Conservation (phyloP, 2,888 invertebrate species). For the Xestia c-nigrum region DNA sequence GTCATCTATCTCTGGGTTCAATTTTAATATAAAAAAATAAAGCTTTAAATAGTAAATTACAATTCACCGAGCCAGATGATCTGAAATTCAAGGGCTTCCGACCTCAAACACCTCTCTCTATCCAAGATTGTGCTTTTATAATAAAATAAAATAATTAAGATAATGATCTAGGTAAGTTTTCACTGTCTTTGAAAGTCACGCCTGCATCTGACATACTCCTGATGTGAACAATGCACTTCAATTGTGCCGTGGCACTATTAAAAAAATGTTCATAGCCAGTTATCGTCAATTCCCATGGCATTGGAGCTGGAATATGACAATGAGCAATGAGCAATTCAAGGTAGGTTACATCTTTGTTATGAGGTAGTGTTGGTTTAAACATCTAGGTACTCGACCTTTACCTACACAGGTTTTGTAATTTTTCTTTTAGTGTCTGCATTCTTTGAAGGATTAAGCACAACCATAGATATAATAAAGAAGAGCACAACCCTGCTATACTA, state of each 20-base stretch:
- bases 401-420: neutral
- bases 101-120: too few species aligned
- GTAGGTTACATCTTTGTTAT: slow-evolving; percentile 2
- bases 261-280: neutral
- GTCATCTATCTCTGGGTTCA: too few species aligned
- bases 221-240: neutral
- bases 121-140: too few species aligned
- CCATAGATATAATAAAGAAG: too few species aligned
- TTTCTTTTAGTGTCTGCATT: neutral
- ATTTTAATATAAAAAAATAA: neutral
- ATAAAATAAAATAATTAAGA: too few species aligned
- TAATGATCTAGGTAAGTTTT: too few species aligned
- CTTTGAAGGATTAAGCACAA: neutral
- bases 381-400: neutral
- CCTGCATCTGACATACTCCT: neutral
- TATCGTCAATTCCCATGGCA: slow-evolving; percentile 20
- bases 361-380: neutral
- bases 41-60: too few species aligned
- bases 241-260: neutral
- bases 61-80: neutral
- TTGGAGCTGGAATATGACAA: slow-evolving; percentile 9
- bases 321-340: slow-evolving; percentile 7
- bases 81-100: neutral
- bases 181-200: neutral
- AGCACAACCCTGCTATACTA: too few species aligned